Base-by-base conservation (phyloP, 1,140 invertebrate genomes). In the Pinna nobilis region DNA sequence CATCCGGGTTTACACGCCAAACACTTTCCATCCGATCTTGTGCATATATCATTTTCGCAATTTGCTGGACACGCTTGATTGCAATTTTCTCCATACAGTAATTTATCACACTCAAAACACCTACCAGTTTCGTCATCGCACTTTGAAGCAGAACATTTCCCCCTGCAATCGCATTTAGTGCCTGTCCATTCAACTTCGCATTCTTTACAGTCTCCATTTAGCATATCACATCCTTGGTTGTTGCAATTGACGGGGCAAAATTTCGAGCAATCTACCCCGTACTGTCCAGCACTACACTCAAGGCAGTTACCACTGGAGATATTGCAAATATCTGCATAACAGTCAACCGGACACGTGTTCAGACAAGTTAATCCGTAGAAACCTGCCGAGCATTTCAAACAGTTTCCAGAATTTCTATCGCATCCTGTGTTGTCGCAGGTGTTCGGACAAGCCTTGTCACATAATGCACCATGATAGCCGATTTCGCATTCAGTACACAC, bases 281-380 rank as follows among this genome's bases (percentile, higher is more conserved):
- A 13, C 3, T 15, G 44, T 15, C 65, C 65, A n/a, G 23, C 9
- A 15, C 2, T 30, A 23, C 65, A 68, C 39, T 39, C 23, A n/a
- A n/a, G n/a, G n/a, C n/a, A n/a, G n/a, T n/a, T n/a, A n/a, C n/a
- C n/a, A n/a, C n/a, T n/a, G n/a, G n/a, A n/a, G n/a, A n/a, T 15
- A 23, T 33, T n/a, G 3, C 69, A 59, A 33, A 25, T 9, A 1
- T 20, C n/a, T 44, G n/a, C n/a, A n/a, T n/a, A n/a, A n/a, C n/a
- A n/a, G n/a, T n/a, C n/a, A n/a, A 0, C 63, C 63, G 30, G 47
- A 51, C 18, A 47, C 33, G 5, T 51, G 35, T 25, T 25, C 11
- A 6, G 39, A 39, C 70, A 72, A 11, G 35, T 72, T 6, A 41
- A 20, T 11, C 70, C 70, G n/a, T 53, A 72, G 61, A 61, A 72